Base-by-base conservation (phyloP, 1,140 invertebrate genomes). In the Battus philenor region DNA sequence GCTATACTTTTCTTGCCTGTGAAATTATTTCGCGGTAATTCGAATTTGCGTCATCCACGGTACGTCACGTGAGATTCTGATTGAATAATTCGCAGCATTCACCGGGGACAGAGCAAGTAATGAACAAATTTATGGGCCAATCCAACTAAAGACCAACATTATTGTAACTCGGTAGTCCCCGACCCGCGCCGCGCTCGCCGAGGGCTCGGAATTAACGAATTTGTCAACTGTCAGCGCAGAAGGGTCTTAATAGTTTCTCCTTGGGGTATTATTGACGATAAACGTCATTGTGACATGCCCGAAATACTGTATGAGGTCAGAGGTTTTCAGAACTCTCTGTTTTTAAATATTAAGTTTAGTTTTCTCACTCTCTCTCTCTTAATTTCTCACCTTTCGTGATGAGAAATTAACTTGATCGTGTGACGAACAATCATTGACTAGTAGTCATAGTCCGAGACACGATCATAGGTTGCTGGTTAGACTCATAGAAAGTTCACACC, bases 171-270 rank as follows among this genome's bases (percentile, higher is more conserved):
- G 17, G 33, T 36, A 22, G 16, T 36, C 18, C 27, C 24, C 39
- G 47, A 43, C 41, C 34, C 41, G 45, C 44, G 43, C 32, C 46
- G 22, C 52, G 50, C 50, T 33, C 26, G 15, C 32, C 31, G 20
- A 44, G 47, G 44, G 44, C 44, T 47, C 44, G 59, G 60, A 66
- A 78, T 74, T 76, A 74, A 74, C 72, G 70, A 78, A 81, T 81
- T 81, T 81, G 77, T 81, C 77, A 78, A 72, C 59, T 74, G 74
- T 76, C 77, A 78, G 46, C 60, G 55, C 47, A 46, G 30, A 49
- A 48, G 55, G 60, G 45, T 67, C 60, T 76, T 79, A 79, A 75
- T 76, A 73, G 66, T 72, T 76, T 68, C 67, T 59, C 33, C 59
- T 45, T 30, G 33, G 51, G 62, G 56, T 31, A 38, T 44, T 26